Evolutionary conservation across 1,140 invertebrate genomes (phyloP), one percentile per base, ranked within the genome.

Genomic region (Lepidotrigona ventralis): DNA sequence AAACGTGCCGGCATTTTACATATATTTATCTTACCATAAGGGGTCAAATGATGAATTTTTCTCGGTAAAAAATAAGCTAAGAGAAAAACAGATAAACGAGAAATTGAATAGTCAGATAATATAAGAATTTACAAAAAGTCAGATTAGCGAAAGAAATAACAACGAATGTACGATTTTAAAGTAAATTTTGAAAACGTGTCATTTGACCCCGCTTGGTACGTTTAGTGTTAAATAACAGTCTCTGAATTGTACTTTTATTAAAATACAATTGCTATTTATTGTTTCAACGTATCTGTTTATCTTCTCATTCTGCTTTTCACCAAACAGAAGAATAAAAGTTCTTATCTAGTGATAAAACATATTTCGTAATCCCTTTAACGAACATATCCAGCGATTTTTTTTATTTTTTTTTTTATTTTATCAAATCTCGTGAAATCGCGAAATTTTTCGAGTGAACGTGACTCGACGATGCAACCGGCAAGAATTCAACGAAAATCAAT

Each of bases 371-470:
- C 17, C 1, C 23, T 21, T 17, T 29, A 53, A 80, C 54, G 69
- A 63, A 54, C 54, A 53, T 63, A 64, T 39, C 73, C 26, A 39
- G n/a, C 33, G 17, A 26, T 21, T 60, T 15, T 81, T 54, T 81
- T 58, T 76, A 60, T 15, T 81, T 54, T 81, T 58, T 76, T 58
- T 76, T 68, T 64, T 63, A 76, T 29, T 81, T 75, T 68, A 68
- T 33, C 63, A 3, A 33, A 63, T 56, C 29, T 15, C 23, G 23
- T 68, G 29, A 56, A 72, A 58, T 29, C 12, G 19, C 23, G 63
- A 29, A 9, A 75, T 68, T 23, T 58, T 26, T 53, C 54, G 56
- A 60, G n/a, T 23, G 63, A 71, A 72, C 54, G 29, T 51, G 66
- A 12, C 11, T 12, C 2, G 33, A 53, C 60, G 51, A 80, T n/a